A percentile compares a stretch with the other conserved stretches of the same genome.
phyloP scores from a whole-genome alignment of 2,888 invertebrate genomes.

The Drosophila affinis region DNA sequence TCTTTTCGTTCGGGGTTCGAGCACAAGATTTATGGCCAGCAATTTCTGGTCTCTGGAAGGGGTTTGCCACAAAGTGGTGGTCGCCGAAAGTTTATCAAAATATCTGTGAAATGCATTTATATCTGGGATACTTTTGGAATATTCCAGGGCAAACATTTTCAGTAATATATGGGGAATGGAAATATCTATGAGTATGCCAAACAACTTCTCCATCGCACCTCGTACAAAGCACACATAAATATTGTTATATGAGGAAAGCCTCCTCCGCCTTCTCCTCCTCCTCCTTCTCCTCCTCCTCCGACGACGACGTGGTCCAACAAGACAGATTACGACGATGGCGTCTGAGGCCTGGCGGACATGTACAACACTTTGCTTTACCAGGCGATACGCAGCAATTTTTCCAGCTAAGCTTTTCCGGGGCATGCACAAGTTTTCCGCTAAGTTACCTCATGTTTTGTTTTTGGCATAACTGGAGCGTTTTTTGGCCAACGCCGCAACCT shows the following conservation, averaged over 20 bases:
- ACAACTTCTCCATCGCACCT: constrained; percentile 19
- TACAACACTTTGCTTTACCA: constrained; percentile 72
- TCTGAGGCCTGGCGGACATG: constrained; percentile 44
- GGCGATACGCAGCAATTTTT: constrained; percentile 49
- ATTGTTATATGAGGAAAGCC: constrained; percentile 34
- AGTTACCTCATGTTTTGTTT: constrained; percentile 61
- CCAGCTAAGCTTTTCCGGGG: constrained; percentile 27
- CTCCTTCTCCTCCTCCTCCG: too few species aligned
- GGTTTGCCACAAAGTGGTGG: constrained; percentile 8
- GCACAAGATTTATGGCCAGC: constrained; percentile 59
- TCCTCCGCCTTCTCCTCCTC: too few species aligned
- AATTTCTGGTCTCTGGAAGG: constrained; percentile 29
- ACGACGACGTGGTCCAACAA: constrained; percentile 16
- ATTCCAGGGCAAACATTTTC: too few species aligned
- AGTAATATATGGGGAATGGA: too few species aligned
- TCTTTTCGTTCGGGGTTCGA: constrained; percentile 35
- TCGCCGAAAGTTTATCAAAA: neutral
- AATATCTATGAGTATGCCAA: too few species aligned
- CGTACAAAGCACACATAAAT: constrained; percentile 19
- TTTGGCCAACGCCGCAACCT: constrained; percentile 50
- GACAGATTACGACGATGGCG: constrained; percentile 41
- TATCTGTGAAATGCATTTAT: neutral
- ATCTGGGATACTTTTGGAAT: neutral
- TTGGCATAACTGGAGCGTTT: constrained; percentile 71
- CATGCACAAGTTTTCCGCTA: constrained; percentile 42